Base-by-base conservation (phyloP, 2,797 vertebrate genomes). In the Chaunax sp. region DNA sequence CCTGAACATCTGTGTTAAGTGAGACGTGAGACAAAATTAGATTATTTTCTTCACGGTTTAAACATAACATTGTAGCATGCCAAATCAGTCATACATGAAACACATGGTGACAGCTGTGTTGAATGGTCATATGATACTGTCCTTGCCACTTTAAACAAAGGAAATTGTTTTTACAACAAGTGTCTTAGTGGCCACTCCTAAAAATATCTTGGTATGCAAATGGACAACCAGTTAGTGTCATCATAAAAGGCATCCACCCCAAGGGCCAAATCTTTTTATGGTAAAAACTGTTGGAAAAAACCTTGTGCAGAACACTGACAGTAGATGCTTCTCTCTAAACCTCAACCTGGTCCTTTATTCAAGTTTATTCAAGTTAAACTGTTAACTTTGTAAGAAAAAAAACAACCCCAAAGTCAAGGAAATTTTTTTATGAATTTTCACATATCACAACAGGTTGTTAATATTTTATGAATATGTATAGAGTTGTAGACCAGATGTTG, bases 201-300 rank as follows among this genome's bases (percentile, higher is more conserved):
- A 78, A 80, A 74, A 81, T 84, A 81, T 69, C 55, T 40, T 64
- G 20, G 46, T 19, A 23, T 53, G 56, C 41, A 75, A 69, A 72
- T 38, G 26, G 40, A 46, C 18, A 30, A 49, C 43, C 30, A 69
- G 33, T 66, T 59, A 72, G 23, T 72, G 62, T 60, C 55, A 38
- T 61, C 57, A 64, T 54, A 67, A 75, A 84, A 76, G 62, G 55
- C 16, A 30, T 67, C 52, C 51, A 15, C 37, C 5, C 38, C 1
- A 6, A 18, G 26, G 50, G 59, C 58, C 35, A 63, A 22, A 33
- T n/a, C 12, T n/a, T n/a, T 14, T 25, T 11, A 52, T 35, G 33
- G 8, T 35, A 35, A 3, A 10, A 35, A 35, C 33, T 35, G 33
- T 35, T 35, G 33, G 33, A 60, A 35, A 28, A 15, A 22, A 3